These are phyloP conservation scores for Molossus alvarezi DNA, from an alignment of 2,797 vertebrate genomes.

Conservation along the genomic window DNA sequence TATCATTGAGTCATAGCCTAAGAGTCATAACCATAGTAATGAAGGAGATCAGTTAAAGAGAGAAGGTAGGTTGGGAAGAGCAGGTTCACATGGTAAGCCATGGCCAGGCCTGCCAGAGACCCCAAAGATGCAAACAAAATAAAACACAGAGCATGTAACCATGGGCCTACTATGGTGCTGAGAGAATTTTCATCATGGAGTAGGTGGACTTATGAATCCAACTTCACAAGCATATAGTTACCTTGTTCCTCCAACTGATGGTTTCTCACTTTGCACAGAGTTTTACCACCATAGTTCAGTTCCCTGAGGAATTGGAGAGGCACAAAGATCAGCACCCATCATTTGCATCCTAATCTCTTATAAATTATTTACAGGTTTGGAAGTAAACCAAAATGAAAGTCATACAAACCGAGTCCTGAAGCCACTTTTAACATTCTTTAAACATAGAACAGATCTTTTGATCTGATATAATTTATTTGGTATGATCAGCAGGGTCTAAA, in stretches of 20 bases:
- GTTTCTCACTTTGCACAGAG: neutral
- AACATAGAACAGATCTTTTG: neutral
- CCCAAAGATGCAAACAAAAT: slow-evolving; percentile 1
- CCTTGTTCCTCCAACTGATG: neutral
- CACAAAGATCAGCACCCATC: neutral
- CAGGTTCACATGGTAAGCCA: neutral
- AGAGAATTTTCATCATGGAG: neutral
- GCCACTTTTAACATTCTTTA: neutral
- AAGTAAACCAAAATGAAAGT: neutral
- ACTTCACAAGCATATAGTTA: neutral
- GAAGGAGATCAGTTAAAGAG: neutral
- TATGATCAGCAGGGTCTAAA: neutral
- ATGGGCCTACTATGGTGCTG: neutral
- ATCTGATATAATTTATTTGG: neutral
- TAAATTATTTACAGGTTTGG: neutral
- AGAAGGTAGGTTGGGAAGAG: neutral
- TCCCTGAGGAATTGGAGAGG: neutral
- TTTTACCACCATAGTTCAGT: neutral
- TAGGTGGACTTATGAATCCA: neutral
- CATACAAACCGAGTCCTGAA: neutral
- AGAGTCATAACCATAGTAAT: neutral
- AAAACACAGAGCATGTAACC: neutral
- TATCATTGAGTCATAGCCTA: neutral
- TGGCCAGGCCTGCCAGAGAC: neutral
- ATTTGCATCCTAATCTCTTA: neutral